phyloP scores from a whole-genome alignment of 2,888 invertebrate species.

The Scaeva pyrastri region DNA sequence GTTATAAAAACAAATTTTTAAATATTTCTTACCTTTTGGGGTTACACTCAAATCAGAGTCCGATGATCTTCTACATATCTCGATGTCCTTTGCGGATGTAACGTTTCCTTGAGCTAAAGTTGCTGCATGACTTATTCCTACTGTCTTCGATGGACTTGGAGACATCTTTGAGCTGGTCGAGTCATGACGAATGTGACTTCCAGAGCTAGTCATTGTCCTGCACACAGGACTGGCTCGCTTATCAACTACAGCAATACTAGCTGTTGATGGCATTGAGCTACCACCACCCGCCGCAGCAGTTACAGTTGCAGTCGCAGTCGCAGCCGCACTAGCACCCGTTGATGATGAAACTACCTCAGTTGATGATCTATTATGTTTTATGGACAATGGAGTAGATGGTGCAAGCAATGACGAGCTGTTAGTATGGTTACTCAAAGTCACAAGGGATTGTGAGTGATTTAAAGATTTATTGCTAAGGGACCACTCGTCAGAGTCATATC shows the following conservation, averaged over 20 bases:
- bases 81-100: conserved; percentile 80
- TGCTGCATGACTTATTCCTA: conserved; percentile 45
- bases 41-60: conserved; percentile 97
- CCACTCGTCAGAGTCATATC: conserved; percentile 45
- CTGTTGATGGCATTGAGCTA: conserved; percentile 82
- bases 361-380: conserved; percentile 81
- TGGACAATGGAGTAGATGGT: conserved; percentile 82
- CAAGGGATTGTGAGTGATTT: conserved; percentile 73
- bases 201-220: conserved; percentile 53
- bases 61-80: conserved; percentile 92
- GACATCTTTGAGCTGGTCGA: conserved; percentile 83
- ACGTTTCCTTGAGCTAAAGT: conserved; percentile 80
- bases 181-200: conserved; percentile 49
- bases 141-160: conserved; percentile 85
- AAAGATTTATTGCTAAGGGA: conserved; percentile 77
- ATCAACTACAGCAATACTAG: conserved; percentile 42
- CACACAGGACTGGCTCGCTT: conserved; percentile 61
- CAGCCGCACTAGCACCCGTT: background rate
- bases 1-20: background rate
- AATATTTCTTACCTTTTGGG: conserved; percentile 90
- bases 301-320: too few species aligned
- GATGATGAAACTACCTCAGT: conserved; percentile 77
- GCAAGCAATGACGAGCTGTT: conserved; percentile 84
- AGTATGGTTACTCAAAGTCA: conserved; percentile 78
- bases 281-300: conserved; percentile 74